A percentile compares a stretch with the other conserved stretches of the same genome.
phyloP scores from a whole-genome alignment of 2,113 vertebrate species.

The Indri indri region DNA sequence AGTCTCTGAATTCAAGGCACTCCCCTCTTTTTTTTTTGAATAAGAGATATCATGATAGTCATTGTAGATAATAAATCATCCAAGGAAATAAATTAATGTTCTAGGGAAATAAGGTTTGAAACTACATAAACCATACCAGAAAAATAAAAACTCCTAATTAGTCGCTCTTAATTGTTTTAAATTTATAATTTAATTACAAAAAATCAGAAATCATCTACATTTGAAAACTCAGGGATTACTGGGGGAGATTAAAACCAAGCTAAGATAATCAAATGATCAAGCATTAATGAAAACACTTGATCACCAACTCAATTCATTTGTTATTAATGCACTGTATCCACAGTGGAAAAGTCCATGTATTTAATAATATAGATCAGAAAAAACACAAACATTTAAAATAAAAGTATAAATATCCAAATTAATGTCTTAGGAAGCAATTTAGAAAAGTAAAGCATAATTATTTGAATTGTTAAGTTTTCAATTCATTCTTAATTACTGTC shows the following conservation, averaged over 20 bases:
- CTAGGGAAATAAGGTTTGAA: background rate
- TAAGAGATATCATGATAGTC: background rate
- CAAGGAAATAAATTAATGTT: background rate
- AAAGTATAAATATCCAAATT: background rate
- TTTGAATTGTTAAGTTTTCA: slow-evolving; percentile 16
- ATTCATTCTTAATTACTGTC: background rate
- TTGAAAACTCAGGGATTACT: slow-evolving; percentile 1
- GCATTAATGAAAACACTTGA: slow-evolving; percentile 32
- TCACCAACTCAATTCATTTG: background rate
- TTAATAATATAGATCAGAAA: background rate
- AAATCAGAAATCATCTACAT: background rate
- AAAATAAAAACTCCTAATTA: background rate
- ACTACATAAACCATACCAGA: background rate
- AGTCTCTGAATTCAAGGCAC: background rate
- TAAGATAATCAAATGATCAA: slow-evolving; percentile 44
- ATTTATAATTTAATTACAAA: background rate
- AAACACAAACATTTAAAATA: background rate
- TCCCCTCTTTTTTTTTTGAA: background rate
- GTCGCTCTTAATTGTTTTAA: background rate
- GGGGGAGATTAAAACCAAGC: background rate
- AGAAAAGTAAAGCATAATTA: background rate
- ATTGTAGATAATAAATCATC: background rate
- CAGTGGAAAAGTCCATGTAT: background rate
- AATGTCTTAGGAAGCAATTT: slow-evolving; percentile 21
- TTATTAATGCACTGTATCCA: background rate